These are phyloP conservation scores for Ectemnius lituratus DNA, from an alignment of 2,888 invertebrate genomes.

Conservation along the genomic window DNA sequence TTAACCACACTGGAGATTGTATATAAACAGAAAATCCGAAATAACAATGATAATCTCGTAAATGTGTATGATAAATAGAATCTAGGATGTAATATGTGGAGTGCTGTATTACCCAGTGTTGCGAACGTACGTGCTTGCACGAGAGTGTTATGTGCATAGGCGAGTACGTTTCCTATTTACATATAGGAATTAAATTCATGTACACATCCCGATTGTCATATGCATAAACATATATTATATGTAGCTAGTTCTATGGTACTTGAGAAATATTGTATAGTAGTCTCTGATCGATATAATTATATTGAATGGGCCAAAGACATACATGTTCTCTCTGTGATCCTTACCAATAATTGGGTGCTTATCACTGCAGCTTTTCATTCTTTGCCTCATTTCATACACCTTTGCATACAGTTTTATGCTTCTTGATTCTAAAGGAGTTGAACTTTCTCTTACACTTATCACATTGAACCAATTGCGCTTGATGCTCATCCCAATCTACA, in stretches of 20 bases:
- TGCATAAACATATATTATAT: constrained; percentile 54
- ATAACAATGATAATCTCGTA: constrained; percentile 43
- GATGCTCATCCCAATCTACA: constrained; percentile 66
- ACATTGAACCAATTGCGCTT: constrained; percentile 61
- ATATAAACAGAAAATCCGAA: constrained; percentile 27
- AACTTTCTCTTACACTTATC: constrained; percentile 66
- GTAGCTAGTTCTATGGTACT: constrained; percentile 63
- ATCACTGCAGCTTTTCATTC: no score
- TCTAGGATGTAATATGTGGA: constrained; percentile 47
- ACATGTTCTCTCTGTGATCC: constrained; percentile 35
- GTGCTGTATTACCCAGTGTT: constrained; percentile 49
- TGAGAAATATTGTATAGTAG: constrained; percentile 69
- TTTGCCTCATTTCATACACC: constrained; percentile 27
- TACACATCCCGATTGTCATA: constrained; percentile 32
- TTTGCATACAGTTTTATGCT: constrained; percentile 55
- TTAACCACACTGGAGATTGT: constrained; percentile 58
- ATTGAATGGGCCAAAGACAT: constrained; percentile 67
- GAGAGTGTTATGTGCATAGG: constrained; percentile 49
- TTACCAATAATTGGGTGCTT: neutral
- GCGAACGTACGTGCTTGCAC: constrained; percentile 39
- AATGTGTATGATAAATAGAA: constrained; percentile 46
- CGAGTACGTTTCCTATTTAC: constrained; percentile 42
- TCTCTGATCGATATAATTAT: constrained; percentile 67
- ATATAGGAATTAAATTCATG: constrained; percentile 49
- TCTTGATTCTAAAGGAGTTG: constrained; percentile 60